Evolutionary conservation across 2,888 invertebrate genomes (phyloP).

Genomic region (Platynereis dumerilii): DNA sequence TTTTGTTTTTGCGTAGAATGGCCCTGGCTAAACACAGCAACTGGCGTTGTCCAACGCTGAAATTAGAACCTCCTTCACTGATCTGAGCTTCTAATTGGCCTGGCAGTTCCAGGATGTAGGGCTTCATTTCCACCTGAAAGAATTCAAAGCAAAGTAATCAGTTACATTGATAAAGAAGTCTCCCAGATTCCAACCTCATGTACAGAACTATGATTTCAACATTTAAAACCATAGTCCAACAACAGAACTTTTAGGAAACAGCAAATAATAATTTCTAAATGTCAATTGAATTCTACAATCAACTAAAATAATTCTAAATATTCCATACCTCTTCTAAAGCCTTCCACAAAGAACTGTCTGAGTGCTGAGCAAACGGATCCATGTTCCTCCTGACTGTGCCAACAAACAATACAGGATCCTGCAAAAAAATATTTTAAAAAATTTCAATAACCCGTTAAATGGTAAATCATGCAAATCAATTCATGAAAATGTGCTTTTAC

Average conservation of each 20-base stretch:
- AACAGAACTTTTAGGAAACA: no score
- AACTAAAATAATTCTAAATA: no score
- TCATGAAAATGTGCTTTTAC: neutral
- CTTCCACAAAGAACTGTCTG: constrained; percentile 53
- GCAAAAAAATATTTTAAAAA: constrained; percentile 10
- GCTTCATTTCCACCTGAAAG: constrained; percentile 54
- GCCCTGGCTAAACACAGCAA: constrained; percentile 53
- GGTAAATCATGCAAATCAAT: neutral
- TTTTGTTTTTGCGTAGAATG: constrained; percentile 55
- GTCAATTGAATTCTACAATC: no score
- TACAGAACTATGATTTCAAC: no score
- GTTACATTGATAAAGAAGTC: neutral
- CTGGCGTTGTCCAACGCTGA: constrained; percentile 52
- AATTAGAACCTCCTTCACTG: constrained; percentile 50
- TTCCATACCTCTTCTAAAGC: constrained; percentile 57
- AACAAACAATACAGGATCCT: constrained; percentile 62
- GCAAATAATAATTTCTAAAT: no score
- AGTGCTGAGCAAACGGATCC: constrained; percentile 57
- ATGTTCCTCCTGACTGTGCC: constrained; percentile 58
- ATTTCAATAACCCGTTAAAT: neutral
- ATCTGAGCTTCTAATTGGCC: constrained; percentile 51
- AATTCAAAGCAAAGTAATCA: neutral
- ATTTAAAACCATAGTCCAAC: no score
- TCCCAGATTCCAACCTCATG: no score
- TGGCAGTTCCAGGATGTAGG: constrained; percentile 48